A percentile compares a stretch with the other conserved stretches of the same genome.
Conservation (phyloP, 1,140 invertebrate genomes). For the Camponotus pennsylvanicus region DNA sequence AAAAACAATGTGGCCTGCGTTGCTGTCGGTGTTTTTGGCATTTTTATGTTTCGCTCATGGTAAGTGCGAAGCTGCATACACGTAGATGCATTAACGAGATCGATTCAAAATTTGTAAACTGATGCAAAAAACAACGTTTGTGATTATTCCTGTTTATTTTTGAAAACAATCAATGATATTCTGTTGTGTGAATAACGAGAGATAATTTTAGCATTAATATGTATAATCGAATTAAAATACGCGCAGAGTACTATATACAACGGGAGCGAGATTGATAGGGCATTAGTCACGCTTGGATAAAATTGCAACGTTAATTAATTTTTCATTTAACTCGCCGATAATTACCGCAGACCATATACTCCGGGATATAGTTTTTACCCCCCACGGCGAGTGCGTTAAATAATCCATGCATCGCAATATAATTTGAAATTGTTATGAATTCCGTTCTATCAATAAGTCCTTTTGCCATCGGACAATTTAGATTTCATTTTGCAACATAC, state of each 20-base stretch:
- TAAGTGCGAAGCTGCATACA: neutral
- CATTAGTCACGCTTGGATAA: constrained; percentile 24
- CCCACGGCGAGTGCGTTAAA: neutral
- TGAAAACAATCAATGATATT: neutral
- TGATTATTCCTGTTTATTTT: constrained; percentile 8
- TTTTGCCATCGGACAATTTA: constrained; percentile 21
- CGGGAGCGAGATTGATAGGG: neutral
- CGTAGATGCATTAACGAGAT: neutral
- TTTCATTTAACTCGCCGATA: constrained; percentile 40
- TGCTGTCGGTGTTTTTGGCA: neutral
- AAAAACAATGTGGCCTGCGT: neutral
- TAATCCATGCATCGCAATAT: neutral
- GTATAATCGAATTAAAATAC: constrained; percentile 37
- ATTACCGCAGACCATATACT: neutral
- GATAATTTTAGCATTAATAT: constrained; percentile 45
- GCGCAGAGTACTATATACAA: neutral
- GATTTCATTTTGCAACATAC: constrained; percentile 2
- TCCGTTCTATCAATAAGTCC: neutral
- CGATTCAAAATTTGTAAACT: neutral
- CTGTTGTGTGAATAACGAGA: neutral
- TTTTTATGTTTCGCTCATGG: neutral
- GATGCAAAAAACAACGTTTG: neutral
- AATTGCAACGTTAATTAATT: constrained; percentile 55
- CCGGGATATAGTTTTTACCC: constrained; percentile 14
- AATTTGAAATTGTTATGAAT: neutral